phyloP scores from a whole-genome alignment of 2,888 invertebrate species.

The Strigamia maritima region DNA sequence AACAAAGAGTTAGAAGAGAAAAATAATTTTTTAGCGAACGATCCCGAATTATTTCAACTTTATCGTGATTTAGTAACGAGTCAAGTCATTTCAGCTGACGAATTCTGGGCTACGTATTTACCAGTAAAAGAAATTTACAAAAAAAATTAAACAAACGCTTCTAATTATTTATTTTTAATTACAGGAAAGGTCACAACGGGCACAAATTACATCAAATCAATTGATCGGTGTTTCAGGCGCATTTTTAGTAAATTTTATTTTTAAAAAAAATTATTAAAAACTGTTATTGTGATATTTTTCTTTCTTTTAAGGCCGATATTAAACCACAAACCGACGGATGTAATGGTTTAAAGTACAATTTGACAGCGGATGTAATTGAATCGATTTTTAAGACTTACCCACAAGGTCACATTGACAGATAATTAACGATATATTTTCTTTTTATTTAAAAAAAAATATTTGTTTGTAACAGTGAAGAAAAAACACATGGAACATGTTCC shows the following conservation, averaged over 20 bases:
- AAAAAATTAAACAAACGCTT: background rate
- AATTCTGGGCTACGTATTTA: conserved; percentile 94
- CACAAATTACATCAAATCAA: conserved; percentile 42
- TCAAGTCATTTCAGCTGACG: conserved; percentile 91
- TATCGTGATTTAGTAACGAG: conserved; percentile 97
- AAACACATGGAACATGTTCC: conserved; percentile 97
- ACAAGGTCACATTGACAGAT: conserved; percentile 59
- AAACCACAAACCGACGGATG: conserved; percentile 96
- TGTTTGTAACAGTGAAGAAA: conserved; percentile 67
- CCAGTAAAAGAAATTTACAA: conserved; percentile 48
- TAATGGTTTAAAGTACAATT: conserved; percentile 93
- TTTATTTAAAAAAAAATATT: background rate
- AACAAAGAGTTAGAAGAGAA: conserved; percentile 86
- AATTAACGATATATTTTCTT: background rate
- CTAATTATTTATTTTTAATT: background rate
- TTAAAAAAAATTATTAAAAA: background rate
- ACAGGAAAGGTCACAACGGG: background rate
- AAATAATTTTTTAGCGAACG: conserved; percentile 79
- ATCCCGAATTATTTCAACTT: conserved; percentile 85
- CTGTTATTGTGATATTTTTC: conserved; percentile 44
- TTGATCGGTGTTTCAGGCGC: conserved; percentile 75
- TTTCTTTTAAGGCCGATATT: conserved; percentile 81
- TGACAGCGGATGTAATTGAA: conserved; percentile 94
- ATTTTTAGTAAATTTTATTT: conserved; percentile 56
- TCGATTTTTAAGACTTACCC: conserved; percentile 99